phyloP scores from a whole-genome alignment of 2,888 invertebrate genomes.

The Luperina testacea region DNA sequence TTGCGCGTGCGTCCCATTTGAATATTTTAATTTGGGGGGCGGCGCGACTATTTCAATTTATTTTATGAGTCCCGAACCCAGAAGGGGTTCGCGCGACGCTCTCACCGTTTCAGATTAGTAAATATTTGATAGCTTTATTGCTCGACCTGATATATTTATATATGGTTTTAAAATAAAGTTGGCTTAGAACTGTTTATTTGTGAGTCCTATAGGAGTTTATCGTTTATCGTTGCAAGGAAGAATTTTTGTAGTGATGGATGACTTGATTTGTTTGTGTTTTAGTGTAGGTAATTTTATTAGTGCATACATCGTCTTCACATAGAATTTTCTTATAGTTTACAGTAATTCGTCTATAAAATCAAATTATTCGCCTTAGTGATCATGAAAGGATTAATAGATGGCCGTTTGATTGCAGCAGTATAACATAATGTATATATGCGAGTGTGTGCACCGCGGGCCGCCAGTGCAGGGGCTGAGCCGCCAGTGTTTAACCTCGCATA shows the following conservation, averaged over 20 bases:
- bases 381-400: slow-evolving; percentile 54
- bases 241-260: slow-evolving; percentile 18
- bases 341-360: slow-evolving; percentile 27
- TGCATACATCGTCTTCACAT: background rate
- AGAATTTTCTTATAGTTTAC: background rate
- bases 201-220: slow-evolving; percentile 27
- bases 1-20: slow-evolving; percentile 91
- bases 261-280: too few species aligned
- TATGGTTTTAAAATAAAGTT: slow-evolving; percentile 83
- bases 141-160: slow-evolving; percentile 87
- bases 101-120: slow-evolving; percentile 89
- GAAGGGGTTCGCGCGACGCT: slow-evolving; percentile 88
- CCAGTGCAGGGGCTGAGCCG: slow-evolving; percentile 72
- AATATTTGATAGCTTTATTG: slow-evolving; percentile 90
- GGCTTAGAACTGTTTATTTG: slow-evolving; percentile 53
- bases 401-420: slow-evolving; percentile 56
- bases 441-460: slow-evolving; percentile 53
- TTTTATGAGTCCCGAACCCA: slow-evolving; percentile 88
- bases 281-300: background rate
- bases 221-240: slow-evolving; percentile 8
- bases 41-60: slow-evolving; percentile 90
- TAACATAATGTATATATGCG: slow-evolving; percentile 23
- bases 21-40: slow-evolving; percentile 91
- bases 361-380: slow-evolving; percentile 42
- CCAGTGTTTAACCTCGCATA: slow-evolving; percentile 85